Evolutionary conservation across 2,888 invertebrate genomes (phyloP).

Genomic region (Lasioglossum figueresi): DNA sequence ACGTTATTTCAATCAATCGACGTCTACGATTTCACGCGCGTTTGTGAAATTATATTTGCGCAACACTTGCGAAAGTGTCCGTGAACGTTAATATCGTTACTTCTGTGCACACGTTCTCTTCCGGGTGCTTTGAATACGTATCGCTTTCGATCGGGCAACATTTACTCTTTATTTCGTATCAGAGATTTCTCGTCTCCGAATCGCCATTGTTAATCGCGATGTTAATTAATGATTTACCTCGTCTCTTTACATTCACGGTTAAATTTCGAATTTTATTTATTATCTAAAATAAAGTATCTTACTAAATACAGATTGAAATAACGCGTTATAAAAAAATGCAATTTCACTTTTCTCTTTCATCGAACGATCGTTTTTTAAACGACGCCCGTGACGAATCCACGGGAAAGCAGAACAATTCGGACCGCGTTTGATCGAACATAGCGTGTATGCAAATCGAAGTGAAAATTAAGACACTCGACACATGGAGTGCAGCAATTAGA

Average conservation of each 20-base stretch:
- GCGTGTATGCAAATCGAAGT: background rate
- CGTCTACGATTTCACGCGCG: constrained; percentile 15
- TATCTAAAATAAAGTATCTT: no score
- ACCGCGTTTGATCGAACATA: background rate
- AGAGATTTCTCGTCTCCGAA: background rate
- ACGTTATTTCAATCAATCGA: constrained; percentile 11
- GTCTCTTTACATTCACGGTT: background rate
- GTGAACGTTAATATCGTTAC: constrained; percentile 54
- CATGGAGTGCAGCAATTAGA: background rate
- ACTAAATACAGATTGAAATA: no score
- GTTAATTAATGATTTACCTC: background rate
- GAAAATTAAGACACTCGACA: background rate
- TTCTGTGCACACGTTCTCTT: constrained; percentile 59
- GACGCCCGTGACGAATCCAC: constrained; percentile 29
- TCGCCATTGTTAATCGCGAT: background rate
- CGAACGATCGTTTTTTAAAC: constrained; percentile 27
- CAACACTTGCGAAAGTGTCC: constrained; percentile 53
- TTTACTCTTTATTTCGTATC: constrained; percentile 4
- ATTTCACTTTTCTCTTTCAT: constrained; percentile 36
- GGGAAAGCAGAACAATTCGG: constrained; percentile 46
- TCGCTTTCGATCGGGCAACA: constrained; percentile 13
- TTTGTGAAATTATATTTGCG: constrained; percentile 53
- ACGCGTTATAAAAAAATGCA: constrained; percentile 5
- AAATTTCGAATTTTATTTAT: no score
- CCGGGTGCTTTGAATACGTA: constrained; percentile 51